These are phyloP conservation scores for Perccottus glenii DNA, from an alignment of 2,113 vertebrate species.

Conservation along the genomic window DNA sequence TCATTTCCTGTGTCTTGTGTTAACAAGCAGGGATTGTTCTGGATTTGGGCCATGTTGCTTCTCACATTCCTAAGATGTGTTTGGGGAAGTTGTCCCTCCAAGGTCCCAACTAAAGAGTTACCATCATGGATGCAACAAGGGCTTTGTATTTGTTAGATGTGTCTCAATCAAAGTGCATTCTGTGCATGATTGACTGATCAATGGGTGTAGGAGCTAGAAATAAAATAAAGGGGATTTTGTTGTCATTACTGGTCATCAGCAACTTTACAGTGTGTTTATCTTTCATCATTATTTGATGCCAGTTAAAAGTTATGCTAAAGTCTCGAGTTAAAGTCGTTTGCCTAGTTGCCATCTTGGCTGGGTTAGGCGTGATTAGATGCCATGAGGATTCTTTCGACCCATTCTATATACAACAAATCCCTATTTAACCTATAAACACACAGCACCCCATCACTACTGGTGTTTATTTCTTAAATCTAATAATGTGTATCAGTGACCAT, in stretches of 20 bases:
- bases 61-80: neutral
- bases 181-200: no score
- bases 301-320: neutral
- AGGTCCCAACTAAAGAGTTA: neutral
- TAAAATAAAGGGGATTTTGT: no score
- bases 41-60: neutral
- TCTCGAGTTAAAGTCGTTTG: neutral
- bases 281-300: neutral
- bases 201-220: no score
- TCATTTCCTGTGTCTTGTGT: neutral
- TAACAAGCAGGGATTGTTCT: neutral
- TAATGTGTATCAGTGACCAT: neutral
- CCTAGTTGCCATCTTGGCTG: no score
- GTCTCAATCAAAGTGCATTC: neutral
- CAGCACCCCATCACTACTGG: neutral
- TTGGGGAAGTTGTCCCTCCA: neutral
- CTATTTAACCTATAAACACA: conserved; percentile 9
- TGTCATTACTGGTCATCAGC: neutral
- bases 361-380: neutral
- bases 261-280: neutral
- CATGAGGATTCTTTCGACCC: neutral
- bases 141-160: neutral
- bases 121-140: neutral
- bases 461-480: neutral
- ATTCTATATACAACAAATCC: neutral